Percentiles rank a stretch among this genome's conserved stretches.
phyloP scores from a whole-genome alignment of 2,888 invertebrate species.

The Drosophila anomelani region DNA sequence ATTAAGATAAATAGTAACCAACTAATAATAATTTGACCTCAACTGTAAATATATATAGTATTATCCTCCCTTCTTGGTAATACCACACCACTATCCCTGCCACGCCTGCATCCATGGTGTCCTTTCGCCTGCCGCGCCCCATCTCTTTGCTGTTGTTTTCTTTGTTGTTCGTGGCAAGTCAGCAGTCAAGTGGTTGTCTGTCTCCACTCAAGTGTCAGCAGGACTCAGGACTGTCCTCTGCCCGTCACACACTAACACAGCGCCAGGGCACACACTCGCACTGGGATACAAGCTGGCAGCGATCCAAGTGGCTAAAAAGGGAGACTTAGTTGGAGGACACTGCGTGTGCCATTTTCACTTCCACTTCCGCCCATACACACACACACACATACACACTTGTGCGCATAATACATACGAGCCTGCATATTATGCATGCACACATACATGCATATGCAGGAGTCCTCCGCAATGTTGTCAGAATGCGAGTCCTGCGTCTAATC shows the following conservation, averaged over 20 bases:
- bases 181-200: slow-evolving; percentile 74
- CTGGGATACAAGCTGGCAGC: slow-evolving; percentile 45
- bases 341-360: slow-evolving; percentile 59
- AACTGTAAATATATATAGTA: slow-evolving; percentile 2
- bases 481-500: slow-evolving; percentile 47
- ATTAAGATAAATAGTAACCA: background rate
- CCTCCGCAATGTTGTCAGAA: slow-evolving; percentile 33
- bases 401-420: slow-evolving; percentile 13
- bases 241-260: slow-evolving; percentile 22
- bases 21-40: background rate
- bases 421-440: slow-evolving; percentile 42
- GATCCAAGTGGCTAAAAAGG: slow-evolving; percentile 57
- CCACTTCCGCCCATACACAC: slow-evolving; percentile 50
- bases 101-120: background rate
- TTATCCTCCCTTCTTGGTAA: background rate
- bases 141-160: slow-evolving; percentile 40
- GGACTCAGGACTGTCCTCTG: slow-evolving; percentile 47
- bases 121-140: slow-evolving; percentile 27
- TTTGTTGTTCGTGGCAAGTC: slow-evolving; percentile 45
- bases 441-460: slow-evolving; percentile 48
- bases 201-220: slow-evolving; percentile 74
- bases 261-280: slow-evolving; percentile 4
- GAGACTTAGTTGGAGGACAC: slow-evolving; percentile 56
- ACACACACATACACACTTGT: slow-evolving; percentile 26
- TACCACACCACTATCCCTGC: background rate